phyloP scores from a whole-genome alignment of 2,113 vertebrate genomes.

The Sula dactylatra region DNA sequence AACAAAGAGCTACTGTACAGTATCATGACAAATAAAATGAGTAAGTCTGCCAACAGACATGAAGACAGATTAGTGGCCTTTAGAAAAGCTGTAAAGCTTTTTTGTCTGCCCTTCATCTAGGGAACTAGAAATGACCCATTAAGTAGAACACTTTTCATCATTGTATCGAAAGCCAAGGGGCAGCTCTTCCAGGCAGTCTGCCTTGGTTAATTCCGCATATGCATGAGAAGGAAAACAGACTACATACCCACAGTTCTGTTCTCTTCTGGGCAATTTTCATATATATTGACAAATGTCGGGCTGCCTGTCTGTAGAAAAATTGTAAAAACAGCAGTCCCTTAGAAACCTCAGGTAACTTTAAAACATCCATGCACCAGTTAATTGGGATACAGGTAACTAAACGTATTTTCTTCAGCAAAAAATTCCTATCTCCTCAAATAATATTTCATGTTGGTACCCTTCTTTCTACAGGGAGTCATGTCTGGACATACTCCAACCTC shows the following conservation, averaged over 20 bases:
- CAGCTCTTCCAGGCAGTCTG: neutral
- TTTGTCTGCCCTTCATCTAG: neutral
- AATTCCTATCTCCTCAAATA: neutral
- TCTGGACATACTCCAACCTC: neutral
- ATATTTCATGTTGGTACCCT: neutral
- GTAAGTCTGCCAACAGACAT: neutral
- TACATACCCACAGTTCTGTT: constrained; percentile 66
- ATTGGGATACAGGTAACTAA: neutral
- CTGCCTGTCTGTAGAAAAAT: constrained; percentile 73
- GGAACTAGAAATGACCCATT: neutral
- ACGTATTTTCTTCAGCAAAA: neutral
- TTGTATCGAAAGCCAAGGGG: neutral
- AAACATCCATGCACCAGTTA: neutral
- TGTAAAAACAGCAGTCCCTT: neutral
- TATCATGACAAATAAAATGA: neutral
- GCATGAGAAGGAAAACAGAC: neutral
- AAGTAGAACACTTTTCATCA: neutral
- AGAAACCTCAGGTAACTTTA: neutral
- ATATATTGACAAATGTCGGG: constrained; percentile 73
- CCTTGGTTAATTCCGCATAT: neutral
- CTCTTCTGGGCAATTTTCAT: constrained; percentile 85
- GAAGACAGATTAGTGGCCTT: constrained; percentile 1
- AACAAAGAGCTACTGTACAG: constrained; percentile 40
- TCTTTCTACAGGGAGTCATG: neutral
- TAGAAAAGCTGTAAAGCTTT: constrained; percentile 11